phyloP scores from a whole-genome alignment of 2,113 vertebrate species.

The Lethenteron reissneri region DNA sequence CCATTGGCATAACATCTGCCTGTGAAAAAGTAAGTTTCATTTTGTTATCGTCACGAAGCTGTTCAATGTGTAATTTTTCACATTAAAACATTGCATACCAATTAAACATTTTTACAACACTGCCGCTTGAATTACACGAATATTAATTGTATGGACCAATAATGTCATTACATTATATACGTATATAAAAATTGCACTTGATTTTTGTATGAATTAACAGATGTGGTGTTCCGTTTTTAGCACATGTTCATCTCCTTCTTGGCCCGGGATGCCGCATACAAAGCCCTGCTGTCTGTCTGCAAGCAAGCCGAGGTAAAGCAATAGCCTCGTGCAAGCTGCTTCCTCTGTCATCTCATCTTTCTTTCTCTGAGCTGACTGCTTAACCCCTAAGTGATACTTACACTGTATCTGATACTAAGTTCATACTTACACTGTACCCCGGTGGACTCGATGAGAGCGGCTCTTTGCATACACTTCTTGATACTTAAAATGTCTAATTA shows the following conservation, averaged over 20 bases:
- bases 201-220: neutral
- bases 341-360: no score
- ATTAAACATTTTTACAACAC: neutral
- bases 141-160: neutral
- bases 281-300: slow-evolving; percentile 5
- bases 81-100: neutral
- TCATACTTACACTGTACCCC: no score
- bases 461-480: no score
- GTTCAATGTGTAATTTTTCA: neutral
- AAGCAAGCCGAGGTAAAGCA: neutral
- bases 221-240: neutral
- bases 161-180: neutral
- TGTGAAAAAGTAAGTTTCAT: slow-evolving; percentile 1
- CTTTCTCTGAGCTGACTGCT: no score
- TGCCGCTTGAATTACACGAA: neutral
- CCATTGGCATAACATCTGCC: neutral
- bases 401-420: no score
- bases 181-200: neutral
- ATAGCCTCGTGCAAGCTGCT: no score
- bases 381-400: no score
- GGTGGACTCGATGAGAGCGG: no score
- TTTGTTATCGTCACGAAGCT: neutral
- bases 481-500: no score
- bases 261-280: slow-evolving; percentile 4
- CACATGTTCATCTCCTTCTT: slow-evolving; percentile 3